phyloP scores from a whole-genome alignment of 2,888 invertebrate species.

The Synergus itoensis region DNA sequence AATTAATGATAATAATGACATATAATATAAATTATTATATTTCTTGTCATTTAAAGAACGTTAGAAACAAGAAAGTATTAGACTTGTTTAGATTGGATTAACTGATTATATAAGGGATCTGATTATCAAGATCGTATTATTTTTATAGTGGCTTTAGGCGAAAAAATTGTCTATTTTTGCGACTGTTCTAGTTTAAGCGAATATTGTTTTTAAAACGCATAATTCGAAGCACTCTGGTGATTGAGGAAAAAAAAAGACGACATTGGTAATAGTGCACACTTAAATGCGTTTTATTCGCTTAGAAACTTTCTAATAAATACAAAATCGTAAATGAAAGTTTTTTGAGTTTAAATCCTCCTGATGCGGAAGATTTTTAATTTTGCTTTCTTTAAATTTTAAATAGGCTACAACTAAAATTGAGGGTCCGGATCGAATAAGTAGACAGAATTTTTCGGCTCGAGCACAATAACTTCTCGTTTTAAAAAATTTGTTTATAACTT shows the following conservation, averaged over 20 bases:
- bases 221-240: not conserved
- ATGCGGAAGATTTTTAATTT: too few species aligned
- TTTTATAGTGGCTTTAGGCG: slow-evolving; percentile 34
- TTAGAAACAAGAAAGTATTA: slow-evolving; percentile 17
- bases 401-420: too few species aligned
- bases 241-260: slow-evolving; percentile 36
- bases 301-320: slow-evolving; percentile 59
- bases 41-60: not conserved
- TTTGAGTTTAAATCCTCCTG: too few species aligned
- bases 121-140: slow-evolving; percentile 4
- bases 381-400: too few species aligned
- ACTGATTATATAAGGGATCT: slow-evolving; percentile 31
- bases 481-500: too few species aligned
- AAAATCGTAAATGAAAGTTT: not conserved
- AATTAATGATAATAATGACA: slow-evolving; percentile 4
- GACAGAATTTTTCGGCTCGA: too few species aligned
- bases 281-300: slow-evolving; percentile 75
- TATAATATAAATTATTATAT: slow-evolving; percentile 23
- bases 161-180: slow-evolving; percentile 34
- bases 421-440: too few species aligned
- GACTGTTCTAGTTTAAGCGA: slow-evolving; percentile 44
- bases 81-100: slow-evolving; percentile 15
- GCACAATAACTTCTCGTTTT: too few species aligned
- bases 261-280: slow-evolving; percentile 70
- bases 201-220: slow-evolving; percentile 18